These are phyloP conservation scores for Drosophila pruinosa DNA, from an alignment of 1,140 invertebrate genomes.

Conservation along the genomic window DNA sequence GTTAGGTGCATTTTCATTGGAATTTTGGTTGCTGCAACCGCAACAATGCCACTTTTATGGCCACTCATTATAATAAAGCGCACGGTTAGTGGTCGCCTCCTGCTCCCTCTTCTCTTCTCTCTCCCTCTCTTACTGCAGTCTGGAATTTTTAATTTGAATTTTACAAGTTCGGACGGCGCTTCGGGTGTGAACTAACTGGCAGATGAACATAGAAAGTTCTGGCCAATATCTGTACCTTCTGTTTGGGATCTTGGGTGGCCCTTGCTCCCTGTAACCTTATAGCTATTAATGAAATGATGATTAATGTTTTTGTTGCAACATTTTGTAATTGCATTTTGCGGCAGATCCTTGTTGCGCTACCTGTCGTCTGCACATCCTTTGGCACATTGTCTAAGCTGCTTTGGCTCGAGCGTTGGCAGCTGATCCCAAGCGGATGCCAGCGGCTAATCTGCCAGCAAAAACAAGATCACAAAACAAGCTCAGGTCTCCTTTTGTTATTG, in stretches of 20 bases:
- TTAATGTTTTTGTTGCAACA: constrained; percentile 69
- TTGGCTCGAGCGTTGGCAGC: constrained; percentile 61
- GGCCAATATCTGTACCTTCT: neutral
- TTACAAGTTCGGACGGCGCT: constrained; percentile 58
- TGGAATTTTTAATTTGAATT: constrained; percentile 79
- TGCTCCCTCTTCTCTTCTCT: neutral
- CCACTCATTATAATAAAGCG: constrained; percentile 81
- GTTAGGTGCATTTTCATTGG: constrained; percentile 74
- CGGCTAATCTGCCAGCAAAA: constrained; percentile 70
- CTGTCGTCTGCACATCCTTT: constrained; percentile 44
- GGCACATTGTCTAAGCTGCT: constrained; percentile 60
- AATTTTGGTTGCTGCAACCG: constrained; percentile 47
- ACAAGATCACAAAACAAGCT: constrained; percentile 67
- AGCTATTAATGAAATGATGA: constrained; percentile 74
- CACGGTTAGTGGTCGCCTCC: constrained; percentile 71
- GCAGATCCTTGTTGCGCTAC: constrained; percentile 36
- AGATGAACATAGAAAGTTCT: constrained; percentile 69
- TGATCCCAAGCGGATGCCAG: too few relatives aligned
- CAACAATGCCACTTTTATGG: constrained; percentile 74
- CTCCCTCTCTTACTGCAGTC: neutral
- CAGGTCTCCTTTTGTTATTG: neutral
- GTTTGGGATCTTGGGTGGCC: constrained; percentile 38
- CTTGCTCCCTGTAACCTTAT: constrained; percentile 47
- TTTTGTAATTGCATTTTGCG: constrained; percentile 63
- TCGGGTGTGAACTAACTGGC: constrained; percentile 65